These are phyloP conservation scores for Etheostoma perlongum DNA, from an alignment of 2,797 vertebrate genomes.

Conservation along the genomic window DNA sequence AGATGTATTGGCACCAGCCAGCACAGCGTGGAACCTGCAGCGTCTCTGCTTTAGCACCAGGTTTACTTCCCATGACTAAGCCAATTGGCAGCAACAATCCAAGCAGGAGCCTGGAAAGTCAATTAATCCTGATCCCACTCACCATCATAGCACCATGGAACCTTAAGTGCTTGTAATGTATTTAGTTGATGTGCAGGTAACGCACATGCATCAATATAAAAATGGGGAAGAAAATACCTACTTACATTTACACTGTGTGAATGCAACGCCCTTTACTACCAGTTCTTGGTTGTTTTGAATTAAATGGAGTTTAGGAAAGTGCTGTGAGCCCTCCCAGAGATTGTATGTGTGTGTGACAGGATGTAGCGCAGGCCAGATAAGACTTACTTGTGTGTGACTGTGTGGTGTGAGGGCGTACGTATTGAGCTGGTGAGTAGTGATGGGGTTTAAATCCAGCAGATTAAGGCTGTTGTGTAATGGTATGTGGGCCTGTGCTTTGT, in stretches of 20 bases:
- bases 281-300: background rate
- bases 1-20: background rate
- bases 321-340: background rate
- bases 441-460: slow-evolving; percentile 51
- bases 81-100: slow-evolving; percentile 4
- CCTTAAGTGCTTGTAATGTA: background rate
- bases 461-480: slow-evolving; percentile 61
- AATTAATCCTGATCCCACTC: slow-evolving; percentile 13
- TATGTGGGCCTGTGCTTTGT: slow-evolving; percentile 42
- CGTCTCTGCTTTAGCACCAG: slow-evolving; percentile 6
- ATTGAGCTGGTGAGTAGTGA: slow-evolving; percentile 9
- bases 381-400: slow-evolving; percentile 8
- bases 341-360: slow-evolving; percentile 10
- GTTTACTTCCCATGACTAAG: slow-evolving; percentile 21
- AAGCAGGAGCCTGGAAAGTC: slow-evolving; percentile 10
- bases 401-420: background rate
- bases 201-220: background rate
- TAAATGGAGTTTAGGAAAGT: background rate
- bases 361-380: slow-evolving; percentile 3
- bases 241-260: slow-evolving; percentile 4
- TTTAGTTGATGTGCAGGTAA: background rate
- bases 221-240: background rate
- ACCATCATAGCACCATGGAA: background rate
- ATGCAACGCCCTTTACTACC: background rate
- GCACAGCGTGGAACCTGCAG: background rate